Percentiles rank a stretch among this genome's conserved stretches.
Conservation (phyloP, 92 coral and sea anemone species). For the Heteractis magnifica region DNA sequence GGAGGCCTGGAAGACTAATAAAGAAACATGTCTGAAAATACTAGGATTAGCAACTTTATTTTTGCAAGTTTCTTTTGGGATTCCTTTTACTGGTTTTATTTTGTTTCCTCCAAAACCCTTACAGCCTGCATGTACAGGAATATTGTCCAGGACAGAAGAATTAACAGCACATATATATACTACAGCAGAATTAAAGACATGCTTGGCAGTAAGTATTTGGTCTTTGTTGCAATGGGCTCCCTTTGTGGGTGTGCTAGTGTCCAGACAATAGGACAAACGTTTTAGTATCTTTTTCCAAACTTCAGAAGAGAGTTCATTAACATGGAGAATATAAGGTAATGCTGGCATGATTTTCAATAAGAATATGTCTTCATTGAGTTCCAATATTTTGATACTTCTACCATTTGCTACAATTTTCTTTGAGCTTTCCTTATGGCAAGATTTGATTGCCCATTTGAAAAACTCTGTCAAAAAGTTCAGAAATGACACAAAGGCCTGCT, state of each 20-base stretch:
- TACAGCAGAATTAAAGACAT: conserved; percentile 8
- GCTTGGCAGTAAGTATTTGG: not conserved
- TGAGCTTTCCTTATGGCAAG: not conserved
- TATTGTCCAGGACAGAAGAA: conserved; percentile 45
- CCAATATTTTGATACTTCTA: not conserved
- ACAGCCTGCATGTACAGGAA: conserved; percentile 47
- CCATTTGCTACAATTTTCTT: not conserved
- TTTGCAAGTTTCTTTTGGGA: not conserved
- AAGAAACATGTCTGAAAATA: conserved; percentile 38
- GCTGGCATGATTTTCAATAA: conserved; percentile 20
- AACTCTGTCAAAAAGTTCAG: conserved; percentile 9
- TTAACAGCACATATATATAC: conserved; percentile 33
- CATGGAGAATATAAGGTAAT: conserved; percentile 55
- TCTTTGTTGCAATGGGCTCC: not conserved
- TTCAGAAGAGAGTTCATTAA: conserved; percentile 39
- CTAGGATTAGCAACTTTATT: conserved; percentile 1
- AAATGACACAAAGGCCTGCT: conserved; percentile 15
- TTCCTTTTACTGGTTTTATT: conserved; percentile 2
- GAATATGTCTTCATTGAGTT: not conserved
- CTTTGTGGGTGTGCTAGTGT: not conserved
- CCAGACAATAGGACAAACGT: conserved; percentile 10
- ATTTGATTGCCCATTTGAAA: conserved; percentile 2
- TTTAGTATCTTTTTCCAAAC: conserved; percentile 55
- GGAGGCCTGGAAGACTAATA: conserved; percentile 42
- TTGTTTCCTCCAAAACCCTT: conserved; percentile 67